Base-by-base conservation (phyloP, 2,888 invertebrate species). In the Acrocyrtus sp. region DNA sequence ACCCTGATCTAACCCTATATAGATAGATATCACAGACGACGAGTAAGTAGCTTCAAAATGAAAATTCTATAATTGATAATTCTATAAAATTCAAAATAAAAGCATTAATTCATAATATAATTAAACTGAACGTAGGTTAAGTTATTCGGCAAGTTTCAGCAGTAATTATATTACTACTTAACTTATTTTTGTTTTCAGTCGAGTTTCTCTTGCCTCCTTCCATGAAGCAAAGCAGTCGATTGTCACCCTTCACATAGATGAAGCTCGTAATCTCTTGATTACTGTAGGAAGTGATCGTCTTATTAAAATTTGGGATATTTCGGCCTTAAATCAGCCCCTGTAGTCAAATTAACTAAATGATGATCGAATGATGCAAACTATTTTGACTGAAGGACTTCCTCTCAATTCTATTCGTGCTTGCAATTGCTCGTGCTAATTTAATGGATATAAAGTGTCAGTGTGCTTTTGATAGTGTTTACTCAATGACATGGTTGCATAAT, bases 181-280 rank as follows among this genome's bases (percentile, higher is more conserved):
- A 22, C 39, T 22, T 17, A 51, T 48, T 56, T 47, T n/a, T 21
- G 3, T 50, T 70, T 72, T 2, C 29, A 75, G 75, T 22, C 75
- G 75, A 83, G 92, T 92, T 63, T 94, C 98, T 0, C 86, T 98
- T 83, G 98, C 98, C 26, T 92, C 94, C 67, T 96, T 96, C 86
- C 95, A 97, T 85, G 98, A 98, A 85, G 92, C 94, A 82, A 96
- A 96, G 84, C 97, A 98, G 84, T 92, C 92, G 68, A 91, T 98
- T 76, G 89, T 92, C 10, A 90, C 91, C 47, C 54, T 98, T 89
- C 91, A 93, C 85, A 87, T 97, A 78, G 96, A 98, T 86, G 94
- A 95, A 84, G 90, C 93, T 58, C 90, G 93, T 50, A 93, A 93
- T 82, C 90, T 92, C 82, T 88, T 98, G 83, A 88, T 96, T 75